Base-by-base conservation (phyloP, 1,140 invertebrate genomes). In the Augochlora pura region DNA sequence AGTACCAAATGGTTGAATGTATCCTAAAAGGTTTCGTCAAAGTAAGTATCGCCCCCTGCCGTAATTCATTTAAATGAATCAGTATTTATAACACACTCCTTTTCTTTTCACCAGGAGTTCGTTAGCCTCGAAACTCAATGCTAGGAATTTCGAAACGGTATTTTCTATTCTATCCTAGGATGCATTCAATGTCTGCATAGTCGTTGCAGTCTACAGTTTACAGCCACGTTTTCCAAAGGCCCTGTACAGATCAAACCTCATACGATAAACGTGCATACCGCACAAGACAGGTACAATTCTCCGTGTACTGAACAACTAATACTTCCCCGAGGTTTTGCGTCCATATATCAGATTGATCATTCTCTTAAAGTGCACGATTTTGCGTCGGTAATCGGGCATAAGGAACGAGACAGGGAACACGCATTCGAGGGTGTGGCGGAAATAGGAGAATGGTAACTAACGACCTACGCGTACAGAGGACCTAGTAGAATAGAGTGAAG, bases 241-340 rank as follows among this genome's bases (percentile, higher is more conserved):
- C 6, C 54, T n/a, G 18, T n/a, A 57, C 54, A 57, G n/a, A 21
- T 46, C 49, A 63, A 27, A 74, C 25, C 59, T 49, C 63, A 39
- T 72, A 78, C 69, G 70, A 66, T 46, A 79, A 64, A 74, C 52
- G 54, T 78, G 66, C 80, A 38, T 77, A 64, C 57, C 57, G 68
- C 65, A 76, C 46, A 54, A 60, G 72, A 81, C 84, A 85, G 84
- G 84, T 85, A 84, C 84, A 60, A 84, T 85, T 84, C 57, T 81
- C 81, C 46, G 52, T 73, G n/a, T 78, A 84, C 74, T 71, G 68
- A 73, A 77, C 71, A 67, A 75, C 57, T 71, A 59, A 59, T 75
- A 68, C 42, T 74, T 74, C 57, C 16, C 66, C 42, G 52, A 66
- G 68, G 66, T 46, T 60, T 77, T 65, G 27, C 18, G 42, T 72